Evolutionary conservation across 2,888 invertebrate species (phyloP).

Genomic region (Hydropsyche betteni): DNA sequence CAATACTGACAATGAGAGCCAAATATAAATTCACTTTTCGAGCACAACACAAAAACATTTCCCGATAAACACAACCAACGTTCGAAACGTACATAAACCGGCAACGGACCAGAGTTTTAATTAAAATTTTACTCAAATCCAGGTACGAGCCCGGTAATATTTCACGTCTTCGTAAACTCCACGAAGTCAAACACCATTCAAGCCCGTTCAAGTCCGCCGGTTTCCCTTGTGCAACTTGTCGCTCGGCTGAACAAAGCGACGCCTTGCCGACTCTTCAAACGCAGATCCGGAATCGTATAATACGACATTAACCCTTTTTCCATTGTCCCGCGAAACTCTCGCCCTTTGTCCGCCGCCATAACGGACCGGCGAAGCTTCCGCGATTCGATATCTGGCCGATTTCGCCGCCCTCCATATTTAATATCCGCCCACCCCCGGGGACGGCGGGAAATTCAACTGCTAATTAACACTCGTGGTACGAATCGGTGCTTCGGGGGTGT

Average conservation of each 20-base stretch:
- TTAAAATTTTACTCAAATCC: too few species aligned
- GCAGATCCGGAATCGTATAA: too few species aligned
- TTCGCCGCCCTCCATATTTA: too few species aligned
- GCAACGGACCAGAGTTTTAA: background rate
- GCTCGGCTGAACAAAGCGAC: slow-evolving; percentile 21
- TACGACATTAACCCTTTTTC: too few species aligned
- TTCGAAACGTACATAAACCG: background rate
- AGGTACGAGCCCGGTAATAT: too few species aligned
- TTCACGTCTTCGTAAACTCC: too few species aligned
- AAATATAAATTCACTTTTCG: too few species aligned
- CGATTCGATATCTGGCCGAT: too few species aligned
- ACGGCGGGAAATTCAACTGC: slow-evolving; percentile 26
- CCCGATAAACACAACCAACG: background rate
- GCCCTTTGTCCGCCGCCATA: too few species aligned
- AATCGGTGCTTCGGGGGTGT: background rate
- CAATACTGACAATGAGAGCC: background rate
- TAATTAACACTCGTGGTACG: slow-evolving; percentile 16
- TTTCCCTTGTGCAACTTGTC: slow-evolving; percentile 6
- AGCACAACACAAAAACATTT: background rate
- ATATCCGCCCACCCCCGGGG: background rate
- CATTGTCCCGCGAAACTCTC: too few species aligned
- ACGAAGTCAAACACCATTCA: background rate
- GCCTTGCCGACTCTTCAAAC: background rate
- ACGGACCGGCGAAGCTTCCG: too few species aligned
- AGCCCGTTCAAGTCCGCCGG: slow-evolving; percentile 22